Evolutionary conservation across 2,888 invertebrate species (phyloP).

Genomic region (Ganaspis brasiliensis): DNA sequence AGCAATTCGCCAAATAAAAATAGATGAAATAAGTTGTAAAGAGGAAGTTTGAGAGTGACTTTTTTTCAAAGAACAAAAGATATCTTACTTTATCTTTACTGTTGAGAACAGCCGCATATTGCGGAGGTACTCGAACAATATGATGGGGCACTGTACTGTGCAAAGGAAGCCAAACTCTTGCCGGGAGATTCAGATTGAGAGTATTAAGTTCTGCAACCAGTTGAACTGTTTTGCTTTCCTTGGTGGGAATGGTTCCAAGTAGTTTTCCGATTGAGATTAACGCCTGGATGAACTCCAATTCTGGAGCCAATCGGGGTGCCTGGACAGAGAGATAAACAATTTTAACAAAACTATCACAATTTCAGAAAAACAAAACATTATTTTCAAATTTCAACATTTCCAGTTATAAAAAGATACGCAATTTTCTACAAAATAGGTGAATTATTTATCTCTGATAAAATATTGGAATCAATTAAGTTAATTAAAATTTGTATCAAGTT

Average conservation of each 20-base stretch:
- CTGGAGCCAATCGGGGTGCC: slow-evolving; percentile 91
- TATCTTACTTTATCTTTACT: slow-evolving; percentile 94
- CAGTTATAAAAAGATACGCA: too few relatives aligned
- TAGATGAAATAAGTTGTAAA: too few relatives aligned
- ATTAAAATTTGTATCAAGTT: too few relatives aligned
- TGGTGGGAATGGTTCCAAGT: slow-evolving; percentile 90
- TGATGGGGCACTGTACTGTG: slow-evolving; percentile 93
- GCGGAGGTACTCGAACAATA: slow-evolving; percentile 97
- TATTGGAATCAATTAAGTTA: too few relatives aligned
- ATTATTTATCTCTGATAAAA: too few relatives aligned
- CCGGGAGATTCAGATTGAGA: slow-evolving; percentile 97
- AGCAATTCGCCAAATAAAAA: too few relatives aligned
- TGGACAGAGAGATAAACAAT: slow-evolving; percentile 73
- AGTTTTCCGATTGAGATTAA: slow-evolving; percentile 93
- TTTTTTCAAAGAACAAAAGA: too few relatives aligned
- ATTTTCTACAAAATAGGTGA: too few relatives aligned
- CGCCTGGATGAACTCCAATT: slow-evolving; percentile 93
- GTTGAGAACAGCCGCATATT: slow-evolving; percentile 98
- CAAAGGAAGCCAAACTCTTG: slow-evolving; percentile 98
- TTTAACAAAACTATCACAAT: not conserved
- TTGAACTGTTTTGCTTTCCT: slow-evolving; percentile 95
- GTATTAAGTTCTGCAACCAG: slow-evolving; percentile 96
- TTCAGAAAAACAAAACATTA: not conserved
- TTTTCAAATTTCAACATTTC: not conserved
- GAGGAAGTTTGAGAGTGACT: too few relatives aligned